Evolutionary conservation across 2,113 vertebrate genomes (phyloP).

Genomic region (human (Homo sapiens)): GRCh38 chr3:174523001-174523500

Average conservation of each 20-base stretch:
- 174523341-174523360: neutral
- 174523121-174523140: neutral
- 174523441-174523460: neutral
- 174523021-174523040: neutral
- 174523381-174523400: neutral
- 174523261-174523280: slow-evolving; percentile 26
- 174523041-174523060: neutral
- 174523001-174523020: neutral
- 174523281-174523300: neutral
- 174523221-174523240: neutral
- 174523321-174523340: neutral
- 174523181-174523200: neutral
- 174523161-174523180: neutral
- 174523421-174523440: neutral
- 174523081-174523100: neutral
- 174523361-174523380: neutral
- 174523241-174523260: neutral
- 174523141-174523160: neutral
- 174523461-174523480: neutral
- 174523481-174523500: neutral
- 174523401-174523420: neutral
- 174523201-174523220: neutral
- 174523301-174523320: neutral
- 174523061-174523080: neutral
- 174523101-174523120: neutral